Conservation (phyloP, 2,888 invertebrate species). For the Lysandra coridon region DNA sequence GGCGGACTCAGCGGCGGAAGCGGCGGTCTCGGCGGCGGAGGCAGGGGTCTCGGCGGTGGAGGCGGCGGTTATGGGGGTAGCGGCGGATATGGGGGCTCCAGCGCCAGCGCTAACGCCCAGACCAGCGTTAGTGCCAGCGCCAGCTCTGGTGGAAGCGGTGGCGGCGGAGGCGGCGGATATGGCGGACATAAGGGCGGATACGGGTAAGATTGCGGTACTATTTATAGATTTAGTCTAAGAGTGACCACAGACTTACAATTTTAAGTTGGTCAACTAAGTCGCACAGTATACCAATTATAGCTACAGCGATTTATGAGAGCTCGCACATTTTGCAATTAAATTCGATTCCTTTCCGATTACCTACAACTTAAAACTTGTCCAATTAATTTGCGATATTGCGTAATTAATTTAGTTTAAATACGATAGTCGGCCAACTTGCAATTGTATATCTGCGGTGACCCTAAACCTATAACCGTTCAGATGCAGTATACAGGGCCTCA, state of each 20-base stretch:
- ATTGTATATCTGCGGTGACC: too few species aligned
- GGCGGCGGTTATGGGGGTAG: conserved; percentile 41
- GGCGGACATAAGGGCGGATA: conserved; percentile 50
- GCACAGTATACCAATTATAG: too few species aligned
- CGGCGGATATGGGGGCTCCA: conserved; percentile 41
- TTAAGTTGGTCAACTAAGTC: too few species aligned
- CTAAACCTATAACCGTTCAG: background rate
- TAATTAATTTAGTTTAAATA: too few species aligned
- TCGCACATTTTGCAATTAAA: too few species aligned
- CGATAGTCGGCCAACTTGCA: too few species aligned
- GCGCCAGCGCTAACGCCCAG: conserved; percentile 39
- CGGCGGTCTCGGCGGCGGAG: conserved; percentile 39
- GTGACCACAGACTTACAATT: too few species aligned
- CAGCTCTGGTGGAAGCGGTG: conserved; percentile 36
- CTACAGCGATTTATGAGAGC: too few species aligned
- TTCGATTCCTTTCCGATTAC: too few species aligned
- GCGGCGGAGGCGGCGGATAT: conserved; percentile 44
- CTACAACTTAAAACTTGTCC: too few species aligned
- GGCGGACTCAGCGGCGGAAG: conserved; percentile 43
- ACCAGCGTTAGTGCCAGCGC: conserved; percentile 43
- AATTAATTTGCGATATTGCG: too few species aligned
- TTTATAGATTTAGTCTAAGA: background rate
- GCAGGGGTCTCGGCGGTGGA: conserved; percentile 45
- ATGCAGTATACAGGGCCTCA: background rate
- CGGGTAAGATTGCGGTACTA: conserved; percentile 47